A percentile compares a stretch with the other conserved stretches of the same genome.
Conservation (phyloP, 2,888 invertebrate species). For the Pemphredon lugubris region DNA sequence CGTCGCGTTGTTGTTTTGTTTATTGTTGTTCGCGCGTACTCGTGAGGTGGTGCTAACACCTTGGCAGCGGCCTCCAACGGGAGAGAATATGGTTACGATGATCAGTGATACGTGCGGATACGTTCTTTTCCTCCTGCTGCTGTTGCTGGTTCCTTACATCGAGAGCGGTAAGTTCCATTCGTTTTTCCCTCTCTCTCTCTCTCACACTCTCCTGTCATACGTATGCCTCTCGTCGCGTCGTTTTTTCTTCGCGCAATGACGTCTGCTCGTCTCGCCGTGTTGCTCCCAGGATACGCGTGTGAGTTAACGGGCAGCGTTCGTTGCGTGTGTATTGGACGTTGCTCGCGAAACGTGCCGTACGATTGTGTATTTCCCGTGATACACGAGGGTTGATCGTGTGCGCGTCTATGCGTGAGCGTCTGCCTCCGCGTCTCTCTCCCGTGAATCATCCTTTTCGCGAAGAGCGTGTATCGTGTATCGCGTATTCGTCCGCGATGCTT, state of each 20-base stretch:
- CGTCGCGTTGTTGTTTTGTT: slow-evolving; percentile 56
- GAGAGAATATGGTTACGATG: slow-evolving; percentile 77
- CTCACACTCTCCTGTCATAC: neutral
- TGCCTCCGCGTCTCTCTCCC: slow-evolving; percentile 22
- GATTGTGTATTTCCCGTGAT: neutral
- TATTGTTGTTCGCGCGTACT: slow-evolving; percentile 51
- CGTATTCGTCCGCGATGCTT: slow-evolving; percentile 32
- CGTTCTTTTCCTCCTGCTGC: slow-evolving; percentile 86
- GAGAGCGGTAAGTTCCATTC: slow-evolving; percentile 85
- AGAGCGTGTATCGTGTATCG: slow-evolving; percentile 43
- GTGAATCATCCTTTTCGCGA: slow-evolving; percentile 63
- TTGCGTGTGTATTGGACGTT: slow-evolving; percentile 3
- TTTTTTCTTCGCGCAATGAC: too few relatives aligned
- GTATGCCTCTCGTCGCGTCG: too few relatives aligned
- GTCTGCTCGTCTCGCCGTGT: neutral
- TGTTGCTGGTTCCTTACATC: slow-evolving; percentile 87
- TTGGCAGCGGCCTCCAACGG: slow-evolving; percentile 35
- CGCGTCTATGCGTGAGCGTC: neutral
- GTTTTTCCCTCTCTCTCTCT: neutral
- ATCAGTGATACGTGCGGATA: slow-evolving; percentile 82
- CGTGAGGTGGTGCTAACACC: slow-evolving; percentile 59
- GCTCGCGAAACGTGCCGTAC: slow-evolving; percentile 27
- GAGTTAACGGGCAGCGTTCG: too few relatives aligned
- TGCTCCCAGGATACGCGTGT: too few relatives aligned
- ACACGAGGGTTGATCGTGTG: neutral